Evolutionary conservation across 2,888 invertebrate genomes (phyloP).

Genomic region (Busseola fusca): DNA sequence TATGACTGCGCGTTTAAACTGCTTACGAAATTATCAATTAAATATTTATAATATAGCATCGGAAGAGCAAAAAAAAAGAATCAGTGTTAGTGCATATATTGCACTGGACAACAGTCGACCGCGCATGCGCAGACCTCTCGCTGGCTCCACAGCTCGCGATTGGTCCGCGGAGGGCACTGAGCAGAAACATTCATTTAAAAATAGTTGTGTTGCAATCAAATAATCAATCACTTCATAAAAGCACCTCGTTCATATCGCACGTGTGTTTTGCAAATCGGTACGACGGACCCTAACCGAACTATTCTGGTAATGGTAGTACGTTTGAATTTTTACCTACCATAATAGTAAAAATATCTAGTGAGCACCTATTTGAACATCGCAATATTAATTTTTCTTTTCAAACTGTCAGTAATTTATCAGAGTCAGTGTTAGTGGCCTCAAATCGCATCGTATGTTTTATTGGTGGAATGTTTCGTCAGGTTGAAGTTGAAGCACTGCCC

Average conservation of each 20-base stretch:
- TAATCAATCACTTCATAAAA: slow-evolving; percentile 48
- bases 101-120: slow-evolving; percentile 26
- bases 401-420: slow-evolving; percentile 46
- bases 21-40: background rate
- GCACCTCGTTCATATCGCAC: slow-evolving; percentile 19
- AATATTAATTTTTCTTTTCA: background rate
- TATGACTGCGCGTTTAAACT: background rate
- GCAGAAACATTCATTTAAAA: slow-evolving; percentile 24
- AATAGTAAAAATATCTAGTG: background rate
- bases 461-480: slow-evolving; percentile 63
- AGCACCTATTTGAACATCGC: background rate
- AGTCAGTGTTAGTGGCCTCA: slow-evolving; percentile 17
- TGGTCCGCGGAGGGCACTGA: slow-evolving; percentile 32
- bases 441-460: background rate
- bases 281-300: background rate
- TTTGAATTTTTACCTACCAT: background rate
- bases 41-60: background rate
- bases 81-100: slow-evolving; percentile 30
- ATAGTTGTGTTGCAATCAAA: slow-evolving; percentile 30
- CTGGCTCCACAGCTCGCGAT: slow-evolving; percentile 18
- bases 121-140: slow-evolving; percentile 42
- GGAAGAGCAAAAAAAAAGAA: slow-evolving; percentile 24
- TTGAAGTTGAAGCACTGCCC: slow-evolving; percentile 83
- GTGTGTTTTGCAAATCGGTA: background rate
- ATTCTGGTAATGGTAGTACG: slow-evolving; percentile 30